Evolutionary conservation across 2,113 vertebrate species (phyloP).

Genomic region (Equus przewalskii): DNA sequence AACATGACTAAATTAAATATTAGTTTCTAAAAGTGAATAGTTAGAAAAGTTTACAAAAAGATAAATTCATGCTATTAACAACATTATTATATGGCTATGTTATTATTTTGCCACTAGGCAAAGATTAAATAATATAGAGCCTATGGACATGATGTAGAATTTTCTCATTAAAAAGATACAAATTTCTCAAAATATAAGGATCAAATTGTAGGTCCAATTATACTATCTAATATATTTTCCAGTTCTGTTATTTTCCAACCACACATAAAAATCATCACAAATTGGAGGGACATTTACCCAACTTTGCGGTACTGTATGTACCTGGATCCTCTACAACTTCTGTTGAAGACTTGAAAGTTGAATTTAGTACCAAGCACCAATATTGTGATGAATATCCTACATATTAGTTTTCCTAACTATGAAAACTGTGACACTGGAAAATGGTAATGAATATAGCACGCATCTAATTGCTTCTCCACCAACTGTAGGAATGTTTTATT

Average conservation of each 20-base stretch:
- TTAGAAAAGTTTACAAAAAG: neutral
- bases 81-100: neutral
- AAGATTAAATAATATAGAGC: neutral
- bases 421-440: slow-evolving; percentile 41
- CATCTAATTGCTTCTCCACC: slow-evolving; percentile 63
- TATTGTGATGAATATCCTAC: neutral
- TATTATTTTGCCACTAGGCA: neutral
- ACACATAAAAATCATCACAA: neutral
- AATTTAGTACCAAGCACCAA: neutral
- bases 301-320: neutral
- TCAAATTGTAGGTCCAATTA: neutral
- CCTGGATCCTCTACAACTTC: neutral
- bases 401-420: slow-evolving; percentile 59
- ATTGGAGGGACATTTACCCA: neutral
- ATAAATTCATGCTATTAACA: neutral
- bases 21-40: neutral
- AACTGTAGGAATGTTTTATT: slow-evolving; percentile 76
- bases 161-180: neutral
- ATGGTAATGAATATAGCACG: slow-evolving; percentile 55
- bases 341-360: neutral
- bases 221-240: neutral
- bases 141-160: neutral
- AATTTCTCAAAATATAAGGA: neutral
- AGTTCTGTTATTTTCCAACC: neutral
- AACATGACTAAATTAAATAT: neutral